phyloP scores from a whole-genome alignment of 1,140 invertebrate species.

The Cherax quadricarinatus region DNA sequence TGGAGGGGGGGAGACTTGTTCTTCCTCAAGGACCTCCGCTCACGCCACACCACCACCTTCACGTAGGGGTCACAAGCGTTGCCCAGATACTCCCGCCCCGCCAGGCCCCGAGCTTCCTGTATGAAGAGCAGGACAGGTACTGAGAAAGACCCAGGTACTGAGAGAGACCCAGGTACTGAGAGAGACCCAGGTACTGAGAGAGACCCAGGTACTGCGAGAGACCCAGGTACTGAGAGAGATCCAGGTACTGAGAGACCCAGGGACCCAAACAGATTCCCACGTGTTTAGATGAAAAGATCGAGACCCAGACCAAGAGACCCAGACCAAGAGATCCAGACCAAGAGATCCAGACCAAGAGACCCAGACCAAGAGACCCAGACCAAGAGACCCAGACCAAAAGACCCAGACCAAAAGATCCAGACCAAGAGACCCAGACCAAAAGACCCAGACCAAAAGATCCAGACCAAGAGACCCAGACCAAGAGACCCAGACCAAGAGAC shows the following conservation, averaged over 20 bases:
- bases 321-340: no score
- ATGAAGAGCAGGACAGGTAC: not conserved
- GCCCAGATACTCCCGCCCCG: slow-evolving; percentile 57
- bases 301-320: no score
- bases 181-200: not conserved
- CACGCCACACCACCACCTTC: slow-evolving; percentile 67
- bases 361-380: no score
- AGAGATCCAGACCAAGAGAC: no score
- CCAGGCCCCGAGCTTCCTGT: slow-evolving; percentile 57
- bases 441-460: no score
- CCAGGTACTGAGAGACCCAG: not conserved
- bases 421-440: no score
- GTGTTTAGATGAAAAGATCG: no score
- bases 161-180: not conserved
- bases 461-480: no score
- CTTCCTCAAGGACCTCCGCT: slow-evolving; percentile 63
- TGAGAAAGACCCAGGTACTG: not conserved
- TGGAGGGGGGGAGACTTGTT: slow-evolving; percentile 54
- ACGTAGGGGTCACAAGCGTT: slow-evolving; percentile 68
- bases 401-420: no score
- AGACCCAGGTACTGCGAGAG: no score
- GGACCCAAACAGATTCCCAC: not conserved
- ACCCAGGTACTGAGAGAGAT: not conserved
- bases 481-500: no score
- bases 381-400: no score